phyloP scores from a whole-genome alignment of 2,797 vertebrate species.

The Crenuchus spilurus region DNA sequence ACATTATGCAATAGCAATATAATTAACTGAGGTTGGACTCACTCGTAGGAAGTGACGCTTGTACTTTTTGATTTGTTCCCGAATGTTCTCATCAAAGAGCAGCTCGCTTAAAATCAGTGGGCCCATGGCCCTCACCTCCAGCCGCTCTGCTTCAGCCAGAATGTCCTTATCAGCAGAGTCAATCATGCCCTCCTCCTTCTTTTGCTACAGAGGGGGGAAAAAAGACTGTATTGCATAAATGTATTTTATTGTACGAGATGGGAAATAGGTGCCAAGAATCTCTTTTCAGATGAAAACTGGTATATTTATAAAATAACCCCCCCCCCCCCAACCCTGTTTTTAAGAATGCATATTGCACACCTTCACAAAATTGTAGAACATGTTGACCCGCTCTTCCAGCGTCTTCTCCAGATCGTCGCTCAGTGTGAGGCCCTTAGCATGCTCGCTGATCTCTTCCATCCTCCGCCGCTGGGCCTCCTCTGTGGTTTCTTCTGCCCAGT shows the following conservation, averaged over 20 bases:
- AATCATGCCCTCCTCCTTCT: constrained; percentile 91
- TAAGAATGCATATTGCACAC: constrained; percentile 63
- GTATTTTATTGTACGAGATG: no score
- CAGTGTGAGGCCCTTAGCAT: constrained; percentile 95
- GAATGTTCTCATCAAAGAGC: constrained; percentile 93
- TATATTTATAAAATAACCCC: neutral
- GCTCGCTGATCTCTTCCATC: constrained; percentile 99
- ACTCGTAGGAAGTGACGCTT: constrained; percentile 94
- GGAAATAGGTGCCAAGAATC: no score
- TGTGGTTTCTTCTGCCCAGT: constrained; percentile 98
- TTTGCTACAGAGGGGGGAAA: constrained; percentile 77
- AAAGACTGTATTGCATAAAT: no score
- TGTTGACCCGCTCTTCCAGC: constrained; percentile 93
- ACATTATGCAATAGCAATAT: neutral
- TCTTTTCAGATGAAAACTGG: neutral
- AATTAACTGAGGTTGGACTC: constrained; percentile 51
- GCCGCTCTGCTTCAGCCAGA: constrained; percentile 92
- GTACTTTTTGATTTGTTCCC: constrained; percentile 96
- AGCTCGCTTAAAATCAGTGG: constrained; percentile 95
- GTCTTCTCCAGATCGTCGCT: constrained; percentile 95
- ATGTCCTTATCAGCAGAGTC: constrained; percentile 92
- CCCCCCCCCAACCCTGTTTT: neutral
- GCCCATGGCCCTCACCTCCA: constrained; percentile 95
- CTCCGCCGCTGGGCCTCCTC: constrained; percentile 94
- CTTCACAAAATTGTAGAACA: constrained; percentile 98